Percentiles rank a stretch among this genome's conserved stretches.
Conservation (phyloP, 2,888 invertebrate species). For the Diaprepes abbreviatus region DNA sequence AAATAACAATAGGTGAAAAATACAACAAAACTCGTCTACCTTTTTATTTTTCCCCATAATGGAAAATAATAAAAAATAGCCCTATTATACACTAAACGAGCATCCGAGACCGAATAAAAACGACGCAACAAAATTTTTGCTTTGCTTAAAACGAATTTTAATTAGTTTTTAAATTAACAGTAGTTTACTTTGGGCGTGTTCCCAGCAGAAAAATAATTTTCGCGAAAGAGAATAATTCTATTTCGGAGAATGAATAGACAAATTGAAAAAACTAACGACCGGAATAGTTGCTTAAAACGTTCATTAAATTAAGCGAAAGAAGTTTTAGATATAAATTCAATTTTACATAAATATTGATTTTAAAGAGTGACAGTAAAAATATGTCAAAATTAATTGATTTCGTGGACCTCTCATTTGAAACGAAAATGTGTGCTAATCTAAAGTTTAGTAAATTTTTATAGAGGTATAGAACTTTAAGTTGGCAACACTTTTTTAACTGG, state of each 20-base stretch:
- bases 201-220: constrained; percentile 18
- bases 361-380: too few relatives aligned
- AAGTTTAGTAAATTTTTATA: too few relatives aligned
- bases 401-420: too few relatives aligned
- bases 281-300: constrained; percentile 19
- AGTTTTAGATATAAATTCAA: not conserved
- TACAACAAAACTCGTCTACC: not conserved
- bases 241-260: constrained; percentile 9
- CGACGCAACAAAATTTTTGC: constrained; percentile 30
- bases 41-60: not conserved
- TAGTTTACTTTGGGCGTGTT: constrained; percentile 46
- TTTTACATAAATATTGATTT: too few relatives aligned
- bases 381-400: too few relatives aligned
- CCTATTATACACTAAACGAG: constrained; percentile 34
- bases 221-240: constrained; percentile 14
- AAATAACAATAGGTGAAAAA: not conserved
- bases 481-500: too few relatives aligned
- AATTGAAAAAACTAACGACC: constrained; percentile 30
- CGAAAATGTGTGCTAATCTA: too few relatives aligned
- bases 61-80: constrained; percentile 25
- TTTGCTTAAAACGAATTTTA: constrained; percentile 47
- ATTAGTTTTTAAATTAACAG: constrained; percentile 49
- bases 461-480: too few relatives aligned
- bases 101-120: constrained; percentile 27
- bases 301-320: constrained; percentile 20